Base-by-base conservation (phyloP, 1,140 invertebrate species). In the Phthorimaea operculella region DNA sequence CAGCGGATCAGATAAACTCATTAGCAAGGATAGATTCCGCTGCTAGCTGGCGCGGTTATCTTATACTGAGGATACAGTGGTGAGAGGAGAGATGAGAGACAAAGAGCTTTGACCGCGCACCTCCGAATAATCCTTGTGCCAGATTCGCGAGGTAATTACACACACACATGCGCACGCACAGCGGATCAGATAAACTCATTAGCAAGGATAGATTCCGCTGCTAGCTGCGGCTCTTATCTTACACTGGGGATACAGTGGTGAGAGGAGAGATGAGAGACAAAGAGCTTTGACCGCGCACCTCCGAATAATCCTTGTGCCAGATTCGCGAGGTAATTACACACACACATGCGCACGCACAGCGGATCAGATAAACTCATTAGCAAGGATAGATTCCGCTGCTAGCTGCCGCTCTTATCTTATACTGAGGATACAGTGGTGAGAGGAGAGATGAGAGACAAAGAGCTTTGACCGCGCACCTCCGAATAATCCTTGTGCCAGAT, bases 361-460 rank as follows among this genome's bases (percentile, higher is more conserved):
- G n/a, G 36, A 69, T 80, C 79, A 83, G 81, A 84, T 84, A 84
- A 81, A 83, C 79, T 84, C 80, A 84, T 84, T 84, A 84, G 75
- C 79, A 74, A 82, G 76, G 79, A 82, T 81, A 83, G 78, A 84
- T 84, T 80, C 76, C 75, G 68, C 64, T 66, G 68, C 68, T 73
- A 62, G 68, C 71, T 71, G 67, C 63, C 58, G 63, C 59, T 71
- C 76, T 82, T 79, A 81, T 81, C 79, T 67, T 45, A 60, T 34
- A 54, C 6, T 21, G 52, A 14, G 55, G 17, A 15, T 51, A 58
- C 33, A 48, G 53, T 60, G 11, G 52, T 4, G 16, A 33, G 8
- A 53, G 59, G 52, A 54, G 33, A 17, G 52, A 28, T 6, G 2
- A 28, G 21, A n/a, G 62, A 76, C 60, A 69, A 67, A 68, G 66